Evolutionary conservation across 2,888 invertebrate genomes (phyloP).

Genomic region (Eledone cirrhosa): DNA sequence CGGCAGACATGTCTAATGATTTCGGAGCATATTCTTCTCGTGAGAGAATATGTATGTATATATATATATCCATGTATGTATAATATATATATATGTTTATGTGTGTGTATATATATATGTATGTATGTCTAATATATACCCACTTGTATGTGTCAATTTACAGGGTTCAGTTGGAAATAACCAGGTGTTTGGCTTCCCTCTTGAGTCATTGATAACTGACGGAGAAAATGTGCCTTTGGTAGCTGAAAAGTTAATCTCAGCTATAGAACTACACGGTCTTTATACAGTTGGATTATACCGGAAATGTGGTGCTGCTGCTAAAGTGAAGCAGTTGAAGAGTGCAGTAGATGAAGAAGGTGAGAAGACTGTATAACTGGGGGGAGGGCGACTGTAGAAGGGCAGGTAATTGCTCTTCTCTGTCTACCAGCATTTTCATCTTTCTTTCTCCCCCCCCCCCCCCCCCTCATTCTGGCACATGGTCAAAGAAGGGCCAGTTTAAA

Average conservation of each 20-base stretch:
- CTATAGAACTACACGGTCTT: conserved; percentile 89
- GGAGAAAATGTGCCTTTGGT: conserved; percentile 82
- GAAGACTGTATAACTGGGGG: not conserved
- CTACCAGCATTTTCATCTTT: not conserved
- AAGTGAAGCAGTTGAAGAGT: conserved; percentile 65
- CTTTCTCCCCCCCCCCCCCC: no score
- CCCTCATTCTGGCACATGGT: no score
- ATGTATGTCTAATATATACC: no score
- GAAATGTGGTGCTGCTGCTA: conserved; percentile 76
- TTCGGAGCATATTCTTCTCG: no score
- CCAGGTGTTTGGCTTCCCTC: conserved; percentile 81
- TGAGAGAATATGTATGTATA: no score
- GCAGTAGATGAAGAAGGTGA: conserved; percentile 57
- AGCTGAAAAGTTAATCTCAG: conserved; percentile 85
- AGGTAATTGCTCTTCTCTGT: not conserved
- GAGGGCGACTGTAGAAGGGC: not conserved
- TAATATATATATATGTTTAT: no score
- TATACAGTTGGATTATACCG: conserved; percentile 93
- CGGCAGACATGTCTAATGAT: no score
- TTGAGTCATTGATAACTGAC: conserved; percentile 74
- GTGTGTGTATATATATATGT: no score
- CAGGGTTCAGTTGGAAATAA: conserved; percentile 25
- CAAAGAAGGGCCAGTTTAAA: no score
- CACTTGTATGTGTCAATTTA: no score
- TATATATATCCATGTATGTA: no score